Evolutionary conservation across 2,113 vertebrate species (phyloP).

Genomic region (Oryzias curvinotus): DNA sequence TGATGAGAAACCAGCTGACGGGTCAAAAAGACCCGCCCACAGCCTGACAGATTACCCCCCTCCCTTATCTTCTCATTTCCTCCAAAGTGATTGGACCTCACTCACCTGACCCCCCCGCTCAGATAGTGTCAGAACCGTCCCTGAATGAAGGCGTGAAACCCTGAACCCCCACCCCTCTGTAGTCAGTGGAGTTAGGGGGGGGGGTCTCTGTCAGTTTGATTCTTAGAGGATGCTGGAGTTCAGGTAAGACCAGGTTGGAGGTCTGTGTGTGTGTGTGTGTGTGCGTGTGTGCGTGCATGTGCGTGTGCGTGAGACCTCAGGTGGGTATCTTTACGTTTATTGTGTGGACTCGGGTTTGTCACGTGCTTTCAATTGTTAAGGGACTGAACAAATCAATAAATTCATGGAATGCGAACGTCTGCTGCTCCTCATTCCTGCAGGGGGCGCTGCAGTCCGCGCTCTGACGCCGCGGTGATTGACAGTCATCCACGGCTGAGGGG

Average conservation of each 20-base stretch:
- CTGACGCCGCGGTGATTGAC: too few species aligned
- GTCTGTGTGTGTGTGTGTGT: slow-evolving; percentile 21
- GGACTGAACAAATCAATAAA: slow-evolving; percentile 79
- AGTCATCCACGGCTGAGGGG: too few species aligned
- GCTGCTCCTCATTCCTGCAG: neutral
- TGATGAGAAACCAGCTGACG: too few species aligned
- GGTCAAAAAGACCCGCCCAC: too few species aligned
- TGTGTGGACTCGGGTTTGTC: slow-evolving; percentile 57
- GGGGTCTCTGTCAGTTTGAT: slow-evolving; percentile 51
- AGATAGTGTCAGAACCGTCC: neutral
- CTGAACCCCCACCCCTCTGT: slow-evolving; percentile 40
- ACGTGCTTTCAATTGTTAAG: slow-evolving; percentile 66
- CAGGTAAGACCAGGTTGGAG: slow-evolving; percentile 74
- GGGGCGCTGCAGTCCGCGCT: too few species aligned
- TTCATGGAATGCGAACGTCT: slow-evolving; percentile 56
- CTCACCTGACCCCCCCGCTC: slow-evolving; percentile 14
- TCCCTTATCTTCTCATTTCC: too few species aligned
- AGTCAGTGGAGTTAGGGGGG: slow-evolving; percentile 44
- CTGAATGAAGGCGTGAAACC: too few species aligned
- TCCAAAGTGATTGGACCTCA: too few species aligned
- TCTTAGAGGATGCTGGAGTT: slow-evolving; percentile 68
- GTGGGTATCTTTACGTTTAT: slow-evolving; percentile 63
- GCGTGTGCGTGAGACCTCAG: slow-evolving; percentile 38
- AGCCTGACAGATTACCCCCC: too few species aligned
- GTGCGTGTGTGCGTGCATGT: neutral